phyloP scores from a whole-genome alignment of 2,888 invertebrate species.

The Erebia epiphron region DNA sequence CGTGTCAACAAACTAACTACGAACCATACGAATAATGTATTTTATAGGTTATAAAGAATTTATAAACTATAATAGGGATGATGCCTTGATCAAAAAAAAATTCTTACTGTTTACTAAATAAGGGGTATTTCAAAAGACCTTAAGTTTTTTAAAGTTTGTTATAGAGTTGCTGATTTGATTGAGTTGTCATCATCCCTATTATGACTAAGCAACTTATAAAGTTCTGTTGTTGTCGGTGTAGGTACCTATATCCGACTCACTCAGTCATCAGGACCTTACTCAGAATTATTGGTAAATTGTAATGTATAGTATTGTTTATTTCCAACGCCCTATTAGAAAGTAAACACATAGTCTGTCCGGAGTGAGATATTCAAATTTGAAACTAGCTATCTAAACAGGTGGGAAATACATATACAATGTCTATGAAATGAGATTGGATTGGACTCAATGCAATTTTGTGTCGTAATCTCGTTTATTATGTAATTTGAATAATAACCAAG shows the following conservation, averaged over 20 bases:
- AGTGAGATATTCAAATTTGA: conserved; percentile 9
- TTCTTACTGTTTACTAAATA: too few species aligned
- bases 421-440: conserved; percentile 6
- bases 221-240: not conserved
- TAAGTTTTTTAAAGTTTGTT: too few species aligned
- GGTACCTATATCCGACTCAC: not conserved
- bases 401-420: conserved; percentile 17
- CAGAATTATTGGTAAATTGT: not conserved
- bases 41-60: conserved; percentile 3
- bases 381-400: conserved; percentile 1
- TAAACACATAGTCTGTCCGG: not conserved
- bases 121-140: too few species aligned
- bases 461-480: not conserved
- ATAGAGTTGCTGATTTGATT: too few species aligned
- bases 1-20: conserved; percentile 37
- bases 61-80: not conserved
- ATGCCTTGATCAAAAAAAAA: not conserved
- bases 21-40: conserved; percentile 45
- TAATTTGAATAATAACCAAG: not conserved
- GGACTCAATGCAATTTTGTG: not conserved
- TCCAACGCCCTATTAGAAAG: not conserved
- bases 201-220: not conserved
- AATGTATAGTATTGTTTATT: conserved; percentile 5
- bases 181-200: not conserved
- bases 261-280: too few species aligned